Evolutionary conservation across 2,888 invertebrate genomes (phyloP).

Genomic region (Ctena decussata): DNA sequence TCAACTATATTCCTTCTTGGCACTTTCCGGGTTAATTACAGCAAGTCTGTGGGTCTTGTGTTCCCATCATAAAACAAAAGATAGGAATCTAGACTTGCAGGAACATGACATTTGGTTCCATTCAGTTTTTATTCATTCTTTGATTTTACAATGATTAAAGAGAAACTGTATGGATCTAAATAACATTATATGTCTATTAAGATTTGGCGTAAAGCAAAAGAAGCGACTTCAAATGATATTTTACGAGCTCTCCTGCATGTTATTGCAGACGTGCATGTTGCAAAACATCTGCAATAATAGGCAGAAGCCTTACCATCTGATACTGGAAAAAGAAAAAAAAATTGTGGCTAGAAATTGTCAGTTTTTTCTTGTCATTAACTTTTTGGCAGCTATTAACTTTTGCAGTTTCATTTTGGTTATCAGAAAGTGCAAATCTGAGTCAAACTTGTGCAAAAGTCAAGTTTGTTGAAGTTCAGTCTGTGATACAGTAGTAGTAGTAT

Average conservation of each 20-base stretch:
- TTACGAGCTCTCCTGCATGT: background rate
- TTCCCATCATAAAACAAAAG: background rate
- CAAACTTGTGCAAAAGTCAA: too few species aligned
- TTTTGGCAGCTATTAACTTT: too few species aligned
- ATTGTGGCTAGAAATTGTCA: too few species aligned
- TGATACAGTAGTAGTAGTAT: too few species aligned
- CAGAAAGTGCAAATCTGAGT: too few species aligned
- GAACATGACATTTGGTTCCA: background rate
- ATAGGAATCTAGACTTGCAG: background rate
- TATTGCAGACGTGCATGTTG: background rate
- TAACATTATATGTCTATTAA: slow-evolving; percentile 3
- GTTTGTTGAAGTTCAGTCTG: too few species aligned
- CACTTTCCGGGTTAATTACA: too few species aligned
- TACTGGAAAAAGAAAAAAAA: too few species aligned
- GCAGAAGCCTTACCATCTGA: too few species aligned
- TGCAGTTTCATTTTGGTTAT: too few species aligned
- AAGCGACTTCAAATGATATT: background rate
- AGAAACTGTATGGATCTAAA: background rate
- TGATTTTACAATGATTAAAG: background rate
- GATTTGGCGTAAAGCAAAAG: background rate
- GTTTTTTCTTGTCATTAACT: too few species aligned
- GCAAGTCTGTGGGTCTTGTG: background rate
- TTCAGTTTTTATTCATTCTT: background rate
- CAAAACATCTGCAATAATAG: slow-evolving; percentile 1
- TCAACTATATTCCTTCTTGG: too few species aligned